A percentile compares a stretch with the other conserved stretches of the same genome.
These are phyloP conservation scores for Aleadryas rufinucha DNA, from an alignment of 2,113 vertebrate genomes.

Conservation along the genomic window DNA sequence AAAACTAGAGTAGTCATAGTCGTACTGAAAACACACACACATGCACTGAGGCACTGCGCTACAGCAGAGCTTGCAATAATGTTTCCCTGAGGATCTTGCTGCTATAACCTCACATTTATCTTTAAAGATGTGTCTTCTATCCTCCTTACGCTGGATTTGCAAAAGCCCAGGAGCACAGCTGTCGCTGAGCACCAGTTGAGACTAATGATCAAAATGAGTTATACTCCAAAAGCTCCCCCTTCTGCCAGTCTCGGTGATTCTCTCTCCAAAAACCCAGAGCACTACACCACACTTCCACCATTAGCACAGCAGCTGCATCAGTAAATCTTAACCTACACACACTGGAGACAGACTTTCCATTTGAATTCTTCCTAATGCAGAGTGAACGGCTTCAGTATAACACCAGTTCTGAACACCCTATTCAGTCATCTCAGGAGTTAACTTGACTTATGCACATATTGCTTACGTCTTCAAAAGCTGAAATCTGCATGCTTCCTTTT, in stretches of 20 bases:
- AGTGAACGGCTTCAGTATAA: neutral
- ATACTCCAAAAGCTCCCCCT: neutral
- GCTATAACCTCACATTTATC: neutral
- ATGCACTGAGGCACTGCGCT: neutral
- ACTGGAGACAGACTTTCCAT: neutral
- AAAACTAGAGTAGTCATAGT: neutral
- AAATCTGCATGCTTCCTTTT: neutral
- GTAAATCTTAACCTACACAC: neutral
- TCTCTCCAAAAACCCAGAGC: neutral
- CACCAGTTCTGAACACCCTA: neutral
- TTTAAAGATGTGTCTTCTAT: neutral
- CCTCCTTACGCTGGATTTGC: neutral
- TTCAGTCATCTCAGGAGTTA: neutral
- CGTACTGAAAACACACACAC: neutral
- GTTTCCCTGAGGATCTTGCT: neutral
- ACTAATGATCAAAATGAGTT: neutral
- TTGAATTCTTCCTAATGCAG: neutral
- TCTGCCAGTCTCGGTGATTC: rapidly evolving
- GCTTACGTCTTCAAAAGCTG: neutral
- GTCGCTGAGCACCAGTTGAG: neutral
- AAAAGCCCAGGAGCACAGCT: neutral
- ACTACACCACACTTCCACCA: neutral
- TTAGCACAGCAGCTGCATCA: neutral
- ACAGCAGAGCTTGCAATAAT: neutral
- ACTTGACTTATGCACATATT: neutral